Evolutionary conservation across 1,140 invertebrate genomes (phyloP).

Genomic region (Ceratosolen fusciceps): DNA sequence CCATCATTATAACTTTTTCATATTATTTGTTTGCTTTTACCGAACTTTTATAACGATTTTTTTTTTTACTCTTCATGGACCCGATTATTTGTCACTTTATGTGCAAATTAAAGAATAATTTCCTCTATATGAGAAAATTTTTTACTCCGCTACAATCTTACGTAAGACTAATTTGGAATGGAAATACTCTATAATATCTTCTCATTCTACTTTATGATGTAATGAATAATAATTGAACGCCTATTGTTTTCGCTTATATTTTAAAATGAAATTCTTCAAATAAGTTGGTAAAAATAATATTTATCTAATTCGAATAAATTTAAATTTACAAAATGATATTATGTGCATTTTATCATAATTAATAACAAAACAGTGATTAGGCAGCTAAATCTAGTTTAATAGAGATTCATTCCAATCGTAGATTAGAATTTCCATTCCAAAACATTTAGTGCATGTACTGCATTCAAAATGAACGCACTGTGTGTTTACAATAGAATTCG

Average conservation of each 20-base stretch:
- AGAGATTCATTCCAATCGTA: neutral
- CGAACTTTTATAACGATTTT: neutral
- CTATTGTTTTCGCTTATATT: too few species aligned
- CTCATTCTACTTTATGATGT: neutral
- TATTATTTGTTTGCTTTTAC: neutral
- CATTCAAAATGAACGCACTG: neutral
- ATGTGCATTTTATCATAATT: neutral
- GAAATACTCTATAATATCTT: neutral
- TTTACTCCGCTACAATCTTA: neutral
- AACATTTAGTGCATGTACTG: neutral
- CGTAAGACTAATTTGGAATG: neutral
- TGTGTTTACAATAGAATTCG: neutral
- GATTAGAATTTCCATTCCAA: constrained; percentile 11
- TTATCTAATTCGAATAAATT: neutral
- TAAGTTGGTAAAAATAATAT: neutral
- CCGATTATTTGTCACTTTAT: too few species aligned
- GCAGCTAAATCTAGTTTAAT: neutral
- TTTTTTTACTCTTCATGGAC: too few species aligned
- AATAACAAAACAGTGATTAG: neutral
- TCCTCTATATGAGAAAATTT: neutral
- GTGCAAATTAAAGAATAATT: neutral
- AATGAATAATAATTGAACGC: neutral
- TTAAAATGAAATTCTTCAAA: neutral
- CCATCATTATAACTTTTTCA: neutral
- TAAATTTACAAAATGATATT: neutral